phyloP scores from a whole-genome alignment of 2,888 invertebrate species.

The Lepidochitona cinerea region DNA sequence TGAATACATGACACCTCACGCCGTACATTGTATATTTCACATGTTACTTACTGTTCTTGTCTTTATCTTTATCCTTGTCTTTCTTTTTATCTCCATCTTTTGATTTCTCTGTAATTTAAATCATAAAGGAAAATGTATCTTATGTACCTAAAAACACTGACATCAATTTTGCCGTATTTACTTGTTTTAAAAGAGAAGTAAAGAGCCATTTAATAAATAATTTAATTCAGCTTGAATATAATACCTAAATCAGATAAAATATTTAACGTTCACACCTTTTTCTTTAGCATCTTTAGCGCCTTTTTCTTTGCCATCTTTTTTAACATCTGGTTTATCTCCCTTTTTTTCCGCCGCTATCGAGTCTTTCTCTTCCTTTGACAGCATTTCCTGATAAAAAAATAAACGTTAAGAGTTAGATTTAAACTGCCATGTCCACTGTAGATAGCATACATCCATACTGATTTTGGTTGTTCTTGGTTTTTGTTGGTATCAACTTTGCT shows the following conservation, averaged over 20 bases:
- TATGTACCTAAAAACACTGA: constrained; percentile 24
- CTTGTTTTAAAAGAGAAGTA: neutral
- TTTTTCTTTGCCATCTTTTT: constrained; percentile 53
- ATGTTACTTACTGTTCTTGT: constrained; percentile 40
- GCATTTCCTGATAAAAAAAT: too few relatives aligned
- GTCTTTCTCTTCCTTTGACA: constrained; percentile 53
- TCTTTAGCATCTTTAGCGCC: constrained; percentile 54
- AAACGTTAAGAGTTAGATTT: neutral
- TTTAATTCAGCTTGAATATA: too few relatives aligned
- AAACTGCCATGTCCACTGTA: too few relatives aligned
- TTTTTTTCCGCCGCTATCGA: constrained; percentile 12
- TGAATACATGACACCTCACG: too few relatives aligned
- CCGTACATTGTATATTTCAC: too few relatives aligned
- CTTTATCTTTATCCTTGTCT: constrained; percentile 57
- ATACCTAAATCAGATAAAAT: neutral
- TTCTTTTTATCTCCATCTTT: constrained; percentile 60
- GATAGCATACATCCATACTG: too few relatives aligned
- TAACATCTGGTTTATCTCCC: constrained; percentile 22
- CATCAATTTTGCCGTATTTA: constrained; percentile 6
- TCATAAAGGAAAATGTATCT: too few relatives aligned
- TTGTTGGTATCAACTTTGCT: too few relatives aligned
- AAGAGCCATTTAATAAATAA: too few relatives aligned
- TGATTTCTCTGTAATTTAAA: constrained; percentile 26
- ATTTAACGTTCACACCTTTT: constrained; percentile 39
- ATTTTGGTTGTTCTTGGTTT: too few relatives aligned